Base-by-base conservation (phyloP, 2,888 invertebrate species). In the Heliconius ismenius region DNA sequence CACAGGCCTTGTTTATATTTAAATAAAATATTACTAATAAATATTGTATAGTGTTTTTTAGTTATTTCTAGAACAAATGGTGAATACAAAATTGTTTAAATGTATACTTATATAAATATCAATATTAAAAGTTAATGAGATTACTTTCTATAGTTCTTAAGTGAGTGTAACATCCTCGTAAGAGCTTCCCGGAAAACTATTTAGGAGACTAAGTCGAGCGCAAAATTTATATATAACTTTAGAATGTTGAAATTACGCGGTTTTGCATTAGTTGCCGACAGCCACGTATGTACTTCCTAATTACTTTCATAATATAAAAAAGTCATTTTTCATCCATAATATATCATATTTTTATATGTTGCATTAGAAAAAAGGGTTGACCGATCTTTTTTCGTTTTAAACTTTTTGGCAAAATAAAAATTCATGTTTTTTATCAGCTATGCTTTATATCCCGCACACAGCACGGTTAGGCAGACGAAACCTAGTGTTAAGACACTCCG, bases 221-320 rank as follows among this genome's bases (percentile, higher is more conserved):
- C 64, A 75, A 76, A 72, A 79, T 78, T 76, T 78, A 76, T 78
- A 79, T 67, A 79, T 76, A 64, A 79, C 69, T 79, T 76, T 76
- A 67, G 72, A 76, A 65, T 72, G 75, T 77, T 76, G 36, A 65
- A 60, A 73, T 76, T 75, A 54, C 39, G 78, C 36, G 78, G 78
- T 73, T 76, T 74, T 68, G 74, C 28, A 64, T 49, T 73, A 73
- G 49, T 73, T 73, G 49, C 28, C 49, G 15, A 28, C 43, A 49
- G 63, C 4, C 4, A 26, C 39, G 36, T 36, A 24, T 7, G 11
- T 69, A 69, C 18, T 18, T 49, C 49, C 49, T 21, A 54, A 69
- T 54, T 54, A 49, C 28, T 28, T 26, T 28, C 21, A 69, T 54
- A 69, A n/a, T n/a, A n/a, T n/a, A n/a, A n/a, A n/a, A n/a, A n/a